Conservation (phyloP, 2,797 vertebrate species). For the Urocyon cinereoargenteus region DNA sequence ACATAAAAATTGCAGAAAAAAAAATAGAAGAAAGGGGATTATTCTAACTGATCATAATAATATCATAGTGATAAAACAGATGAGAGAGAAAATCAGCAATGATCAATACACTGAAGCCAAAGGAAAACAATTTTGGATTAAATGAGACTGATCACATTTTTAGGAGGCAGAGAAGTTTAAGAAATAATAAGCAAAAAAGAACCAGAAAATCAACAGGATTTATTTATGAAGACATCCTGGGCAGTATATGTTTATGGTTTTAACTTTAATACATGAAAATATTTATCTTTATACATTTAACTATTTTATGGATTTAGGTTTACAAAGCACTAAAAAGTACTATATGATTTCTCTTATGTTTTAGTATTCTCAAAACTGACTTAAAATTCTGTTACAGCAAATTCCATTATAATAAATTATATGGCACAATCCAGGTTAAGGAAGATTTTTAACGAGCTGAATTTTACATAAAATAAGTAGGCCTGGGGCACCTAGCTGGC, state of each 20-base stretch:
- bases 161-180: not conserved
- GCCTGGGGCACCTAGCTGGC: not conserved
- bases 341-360: not conserved
- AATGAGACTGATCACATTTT: constrained; percentile 48
- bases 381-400: constrained; percentile 60
- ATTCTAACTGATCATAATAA: constrained; percentile 45
- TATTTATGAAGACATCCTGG: not conserved
- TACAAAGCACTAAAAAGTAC: constrained; percentile 19
- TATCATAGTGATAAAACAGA: not conserved
- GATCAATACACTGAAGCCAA: constrained; percentile 2
- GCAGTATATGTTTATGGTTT: not conserved
- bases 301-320: not conserved
- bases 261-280: constrained; percentile 28
- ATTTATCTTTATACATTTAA: not conserved
- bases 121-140: constrained; percentile 49
- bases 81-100: constrained; percentile 32
- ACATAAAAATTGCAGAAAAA: not conserved
- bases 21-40: not conserved
- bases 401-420: constrained; percentile 49
- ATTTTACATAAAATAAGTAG: constrained; percentile 46
- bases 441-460: constrained; percentile 11
- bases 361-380: not conserved
- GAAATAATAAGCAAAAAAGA: constrained; percentile 7
- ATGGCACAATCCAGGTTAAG: constrained; percentile 10
- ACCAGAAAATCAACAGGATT: not conserved